Base-by-base conservation (phyloP, 2,888 invertebrate genomes). In the Lagria hirta region DNA sequence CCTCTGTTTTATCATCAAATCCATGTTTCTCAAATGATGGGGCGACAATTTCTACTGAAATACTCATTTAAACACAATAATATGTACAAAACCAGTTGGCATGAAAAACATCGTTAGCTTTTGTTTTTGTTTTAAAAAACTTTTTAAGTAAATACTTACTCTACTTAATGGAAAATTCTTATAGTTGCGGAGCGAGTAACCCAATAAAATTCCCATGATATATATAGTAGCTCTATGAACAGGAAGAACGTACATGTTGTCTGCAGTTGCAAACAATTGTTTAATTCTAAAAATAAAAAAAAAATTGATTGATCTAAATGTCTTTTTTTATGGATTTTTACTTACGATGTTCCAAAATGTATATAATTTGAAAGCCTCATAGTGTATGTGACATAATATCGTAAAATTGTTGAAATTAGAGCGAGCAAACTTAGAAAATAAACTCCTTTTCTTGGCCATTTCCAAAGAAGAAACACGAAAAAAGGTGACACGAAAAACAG, bases 261-360 rank as follows among this genome's bases (percentile, higher is more conserved):
- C 80, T 4, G 84, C 84, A 1, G 84, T 84, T 41, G 77, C 77
- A 62, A 84, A 84, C 42, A 84, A 67, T 55, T 81, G 80, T 54
- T 76, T 72, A 36, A 83, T 77, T 29, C 83, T 83, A 58, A 30
- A 71, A 73, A 32, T 36, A 51, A 50, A n/a, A n/a, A n/a, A n/a
- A n/a, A n/a, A n/a, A n/a, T 24, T 7, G 8, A 45, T 36, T n/a
- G 18, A 15, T 29, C 11, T 47, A 21, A 14, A 12, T 26, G 13
- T n/a, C n/a, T n/a, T n/a, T n/a, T n/a, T n/a, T 21, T 14, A 6
- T 36, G 13, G 23, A 15, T 17, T 20, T 20, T 10, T 51, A 75
- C 80, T 79, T 70, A 84, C 83, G 82, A 80, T 38, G 81, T 79
- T 38, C 84, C 83, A 66, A 79, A 84, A 66, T 80, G 82, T 8